These are phyloP conservation scores for Poeciliopsis presidionis DNA, from an alignment of 2,797 vertebrate genomes.

Conservation along the genomic window DNA sequence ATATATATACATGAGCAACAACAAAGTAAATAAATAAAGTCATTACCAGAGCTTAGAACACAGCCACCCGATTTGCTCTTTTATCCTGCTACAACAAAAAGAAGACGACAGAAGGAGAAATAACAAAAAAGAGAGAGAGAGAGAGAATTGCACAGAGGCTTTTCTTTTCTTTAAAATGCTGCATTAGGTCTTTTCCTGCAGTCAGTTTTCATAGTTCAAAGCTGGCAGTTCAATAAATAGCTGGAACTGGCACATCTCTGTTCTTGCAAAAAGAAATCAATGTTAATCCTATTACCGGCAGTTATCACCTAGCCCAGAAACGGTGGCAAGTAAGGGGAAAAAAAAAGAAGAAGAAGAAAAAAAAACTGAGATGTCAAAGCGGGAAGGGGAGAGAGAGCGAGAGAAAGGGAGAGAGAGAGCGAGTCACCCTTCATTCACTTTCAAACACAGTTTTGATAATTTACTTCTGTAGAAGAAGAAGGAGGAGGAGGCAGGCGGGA, in stretches of 20 bases:
- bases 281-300: conserved; percentile 99
- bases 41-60: conserved; percentile 94
- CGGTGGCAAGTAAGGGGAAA: conserved; percentile 86
- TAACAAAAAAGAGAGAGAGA: conserved; percentile 85
- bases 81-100: conserved; percentile 89
- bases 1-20: conserved; percentile 58
- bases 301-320: conserved; percentile 99
- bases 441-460: conserved; percentile 98
- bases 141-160: conserved; percentile 88
- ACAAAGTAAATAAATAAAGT: conserved; percentile 86
- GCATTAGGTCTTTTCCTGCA: conserved; percentile 90
- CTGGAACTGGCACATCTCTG: conserved; percentile 99
- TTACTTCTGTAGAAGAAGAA: conserved; percentile 90
- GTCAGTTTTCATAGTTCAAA: conserved; percentile 99
- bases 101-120: conserved; percentile 79
- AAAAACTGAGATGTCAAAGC: conserved; percentile 98
- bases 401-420: conserved; percentile 84
- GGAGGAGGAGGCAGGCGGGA: conserved; percentile 70
- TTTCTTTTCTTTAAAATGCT: conserved; percentile 95
- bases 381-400: conserved; percentile 83
- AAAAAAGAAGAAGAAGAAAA: conserved; percentile 60
- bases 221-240: conserved; percentile 99
- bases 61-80: conserved; percentile 88
- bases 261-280: conserved; percentile 99
- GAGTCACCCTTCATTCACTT: conserved; percentile 97